Base-by-base conservation (phyloP, 2,113 vertebrate species). In the Halichoerus grypus region DNA sequence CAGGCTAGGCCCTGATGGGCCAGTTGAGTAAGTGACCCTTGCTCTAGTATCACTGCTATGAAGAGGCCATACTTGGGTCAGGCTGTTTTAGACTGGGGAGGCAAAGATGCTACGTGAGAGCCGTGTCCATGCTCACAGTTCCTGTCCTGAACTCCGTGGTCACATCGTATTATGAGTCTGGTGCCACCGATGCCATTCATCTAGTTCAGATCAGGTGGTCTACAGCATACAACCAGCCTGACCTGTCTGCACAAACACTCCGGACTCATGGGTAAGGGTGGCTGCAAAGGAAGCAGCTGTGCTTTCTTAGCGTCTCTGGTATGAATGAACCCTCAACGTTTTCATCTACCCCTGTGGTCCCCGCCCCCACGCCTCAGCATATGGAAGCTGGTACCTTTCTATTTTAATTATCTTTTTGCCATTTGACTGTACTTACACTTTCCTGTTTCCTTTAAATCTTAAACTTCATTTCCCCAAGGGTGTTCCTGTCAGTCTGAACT, bases 401-500 rank as follows among this genome's bases (percentile, higher is more conserved):
- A 88, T 28, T 95, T 91, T 55, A 61, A 55, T 57, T 93, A 51
- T 42, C 24, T 69, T 84, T 69, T 26, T 81, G 33, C 39, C 71
- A 79, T 3, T 13, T 36, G 22, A 65, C 22, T 61, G 33, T 39
- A 49, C 39, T 79, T 67, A 76, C 5, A 42, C 28, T n/a, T 36
- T 21, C 39, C 63, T 22, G 8, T n/a, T 79, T 53, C 39, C 57
- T 82, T 49, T 49, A 71, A 2, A 74, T 67, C 86, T 80, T 92
- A 55, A 39, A 57, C 85, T 26, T 67, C 77, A n/a, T 51, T 90
- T 61, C 63, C 36, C 1, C 71, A 80, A 26, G 28, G 26, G 4
- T 59, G 42, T 36, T 91, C 72, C 33, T 67, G 16, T 77, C 13
- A 33, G 76, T 49, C n/a, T 81, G 57, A 93, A 87, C 53, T 36